Percentiles rank a stretch among this genome's conserved stretches.
Evolutionary conservation across 2,113 vertebrate genomes (phyloP).

Genomic region (Atrichornis clamosus): DNA sequence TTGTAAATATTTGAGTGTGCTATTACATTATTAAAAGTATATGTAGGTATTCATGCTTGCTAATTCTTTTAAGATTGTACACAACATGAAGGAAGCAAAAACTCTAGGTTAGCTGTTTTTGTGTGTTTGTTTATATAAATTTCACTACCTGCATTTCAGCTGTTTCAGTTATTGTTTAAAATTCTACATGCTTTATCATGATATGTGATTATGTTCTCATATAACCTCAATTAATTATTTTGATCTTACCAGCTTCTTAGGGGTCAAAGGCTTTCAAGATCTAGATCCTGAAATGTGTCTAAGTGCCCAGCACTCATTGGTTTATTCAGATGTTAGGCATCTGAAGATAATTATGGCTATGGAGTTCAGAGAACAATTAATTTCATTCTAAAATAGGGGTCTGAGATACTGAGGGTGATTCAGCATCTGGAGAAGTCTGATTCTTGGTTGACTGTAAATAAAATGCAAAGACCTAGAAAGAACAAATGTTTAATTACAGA

Average conservation of each 20-base stretch:
- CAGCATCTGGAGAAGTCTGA: neutral
- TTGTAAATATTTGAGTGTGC: neutral
- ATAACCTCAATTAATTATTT: neutral
- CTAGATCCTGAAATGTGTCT: neutral
- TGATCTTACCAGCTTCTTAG: neutral
- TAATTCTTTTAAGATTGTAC: neutral
- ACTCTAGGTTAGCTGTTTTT: neutral
- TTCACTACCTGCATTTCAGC: neutral
- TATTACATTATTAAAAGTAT: neutral
- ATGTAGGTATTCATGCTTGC: neutral
- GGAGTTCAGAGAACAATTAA: neutral
- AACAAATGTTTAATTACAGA: neutral
- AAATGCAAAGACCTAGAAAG: neutral
- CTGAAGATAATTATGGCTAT: neutral
- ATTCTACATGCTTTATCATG: neutral
- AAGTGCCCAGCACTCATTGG: neutral
- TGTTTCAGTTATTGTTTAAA: neutral
- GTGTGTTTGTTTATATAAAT: neutral
- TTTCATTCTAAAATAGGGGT: neutral
- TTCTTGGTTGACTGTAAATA: neutral
- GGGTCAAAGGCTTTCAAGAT: neutral
- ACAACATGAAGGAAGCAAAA: neutral
- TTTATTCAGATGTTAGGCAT: neutral
- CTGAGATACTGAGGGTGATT: neutral
- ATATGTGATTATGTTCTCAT: neutral